Conservation (phyloP, 2,113 vertebrate genomes). For the Gavia stellata region DNA sequence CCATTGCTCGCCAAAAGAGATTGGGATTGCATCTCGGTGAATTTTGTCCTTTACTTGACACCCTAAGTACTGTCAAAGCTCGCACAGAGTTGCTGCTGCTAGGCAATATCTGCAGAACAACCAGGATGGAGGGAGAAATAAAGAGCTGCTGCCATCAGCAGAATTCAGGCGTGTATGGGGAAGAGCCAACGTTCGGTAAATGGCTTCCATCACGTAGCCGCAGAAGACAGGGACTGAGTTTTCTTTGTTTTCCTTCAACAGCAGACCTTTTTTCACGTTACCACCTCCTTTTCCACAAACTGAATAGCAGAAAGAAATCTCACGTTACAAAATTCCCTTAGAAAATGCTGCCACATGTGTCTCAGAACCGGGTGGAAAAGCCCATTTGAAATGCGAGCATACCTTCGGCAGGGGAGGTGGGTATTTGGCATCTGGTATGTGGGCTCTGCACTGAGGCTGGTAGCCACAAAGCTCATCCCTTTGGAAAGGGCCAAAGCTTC, state of each 20-base stretch:
- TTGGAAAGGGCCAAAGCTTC: not conserved
- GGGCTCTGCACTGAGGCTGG: not conserved
- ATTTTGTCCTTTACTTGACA: not conserved
- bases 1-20: not conserved
- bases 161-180: not conserved
- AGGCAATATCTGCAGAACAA: not conserved
- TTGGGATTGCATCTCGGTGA: not conserved
- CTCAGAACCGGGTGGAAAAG: not conserved
- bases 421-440: accelerated
- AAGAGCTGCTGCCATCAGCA: not conserved
- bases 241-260: not conserved
- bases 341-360: not conserved
- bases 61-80: not conserved
- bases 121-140: not conserved
- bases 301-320: not conserved
- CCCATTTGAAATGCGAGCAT: not conserved
- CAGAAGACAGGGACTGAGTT: not conserved
- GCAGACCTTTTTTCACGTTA: not conserved
- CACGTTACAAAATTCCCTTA: accelerated
- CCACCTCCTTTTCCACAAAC: not conserved
- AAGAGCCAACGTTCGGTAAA: not conserved
- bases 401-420: not conserved
- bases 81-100: not conserved
- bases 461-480: not conserved
- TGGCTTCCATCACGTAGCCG: accelerated